Evolutionary conservation across 2,888 invertebrate genomes (phyloP).

Genomic region (Bibio marci): DNA sequence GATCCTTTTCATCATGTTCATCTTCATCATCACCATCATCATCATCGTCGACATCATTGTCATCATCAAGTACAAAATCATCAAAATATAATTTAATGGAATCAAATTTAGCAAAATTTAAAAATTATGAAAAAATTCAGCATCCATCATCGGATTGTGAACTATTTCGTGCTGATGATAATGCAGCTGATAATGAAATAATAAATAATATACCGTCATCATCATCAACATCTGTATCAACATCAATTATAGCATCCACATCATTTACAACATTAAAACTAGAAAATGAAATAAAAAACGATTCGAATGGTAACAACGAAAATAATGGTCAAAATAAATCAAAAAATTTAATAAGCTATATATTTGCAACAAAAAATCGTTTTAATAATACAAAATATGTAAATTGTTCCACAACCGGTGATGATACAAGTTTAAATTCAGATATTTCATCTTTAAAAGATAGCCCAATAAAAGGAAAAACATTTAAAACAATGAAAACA

Average conservation of each 20-base stretch:
- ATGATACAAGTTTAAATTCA: constrained; percentile 4
- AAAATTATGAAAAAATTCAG: constrained; percentile 4
- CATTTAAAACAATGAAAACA: too few relatives aligned
- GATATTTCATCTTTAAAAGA: constrained; percentile 3
- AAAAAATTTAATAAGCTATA: constrained; percentile 48
- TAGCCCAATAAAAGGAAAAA: too few relatives aligned
- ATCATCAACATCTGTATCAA: constrained; percentile 20
- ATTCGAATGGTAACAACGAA: constrained; percentile 17
- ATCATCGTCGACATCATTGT: constrained; percentile 4
- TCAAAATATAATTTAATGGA: neutral
- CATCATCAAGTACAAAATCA: constrained; percentile 1
- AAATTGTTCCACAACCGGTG: neutral
- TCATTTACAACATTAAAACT: neutral
- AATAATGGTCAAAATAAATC: constrained; percentile 18
- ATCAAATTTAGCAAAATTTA: constrained; percentile 6
- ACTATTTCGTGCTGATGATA: neutral
- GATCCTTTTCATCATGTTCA: neutral
- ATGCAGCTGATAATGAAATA: constrained; percentile 8
- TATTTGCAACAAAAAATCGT: constrained; percentile 33
- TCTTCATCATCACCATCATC: neutral
- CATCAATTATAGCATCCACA: constrained; percentile 38
- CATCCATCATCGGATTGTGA: neutral
- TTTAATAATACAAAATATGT: constrained; percentile 6
- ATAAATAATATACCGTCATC: constrained; percentile 15
- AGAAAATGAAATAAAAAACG: neutral